Percentiles rank a stretch among this genome's conserved stretches.
These are phyloP conservation scores for Sycobia sp. DNA, from an alignment of 1,140 invertebrate species.

Conservation along the genomic window DNA sequence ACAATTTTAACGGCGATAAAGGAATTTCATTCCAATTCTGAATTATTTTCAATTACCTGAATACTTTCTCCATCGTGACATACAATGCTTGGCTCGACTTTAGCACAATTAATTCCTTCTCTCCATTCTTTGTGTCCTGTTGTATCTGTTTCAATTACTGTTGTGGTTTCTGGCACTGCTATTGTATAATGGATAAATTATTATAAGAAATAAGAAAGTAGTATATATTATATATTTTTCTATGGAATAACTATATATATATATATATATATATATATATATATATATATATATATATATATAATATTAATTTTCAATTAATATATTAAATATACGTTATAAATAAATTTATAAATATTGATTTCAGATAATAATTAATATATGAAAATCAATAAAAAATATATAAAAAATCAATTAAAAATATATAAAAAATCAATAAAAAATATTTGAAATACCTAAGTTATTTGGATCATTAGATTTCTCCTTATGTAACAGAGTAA, in stretches of 20 bases:
- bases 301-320: not conserved
- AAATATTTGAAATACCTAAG: constrained; percentile 5
- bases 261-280: no score
- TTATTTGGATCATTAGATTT: constrained; percentile 35
- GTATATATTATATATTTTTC: no score
- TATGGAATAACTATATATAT: no score
- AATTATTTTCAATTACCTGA: constrained; percentile 67
- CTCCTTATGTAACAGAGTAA: constrained; percentile 73
- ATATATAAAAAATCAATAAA: not conserved
- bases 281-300: not conserved
- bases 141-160: constrained; percentile 59
- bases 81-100: constrained; percentile 78
- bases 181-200: no score
- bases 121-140: constrained; percentile 77
- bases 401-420: not conserved
- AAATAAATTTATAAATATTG: no score
- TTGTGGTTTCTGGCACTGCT: constrained; percentile 40
- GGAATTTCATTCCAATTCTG: not conserved
- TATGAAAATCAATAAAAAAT: no score
- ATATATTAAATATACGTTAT: not conserved
- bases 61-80: constrained; percentile 95
- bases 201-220: no score
- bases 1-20: constrained; percentile 14
- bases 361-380: not conserved
- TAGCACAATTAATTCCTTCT: constrained; percentile 79